These are phyloP conservation scores for Eupithecia vulgata DNA, from an alignment of 2,888 invertebrate genomes.

Conservation along the genomic window DNA sequence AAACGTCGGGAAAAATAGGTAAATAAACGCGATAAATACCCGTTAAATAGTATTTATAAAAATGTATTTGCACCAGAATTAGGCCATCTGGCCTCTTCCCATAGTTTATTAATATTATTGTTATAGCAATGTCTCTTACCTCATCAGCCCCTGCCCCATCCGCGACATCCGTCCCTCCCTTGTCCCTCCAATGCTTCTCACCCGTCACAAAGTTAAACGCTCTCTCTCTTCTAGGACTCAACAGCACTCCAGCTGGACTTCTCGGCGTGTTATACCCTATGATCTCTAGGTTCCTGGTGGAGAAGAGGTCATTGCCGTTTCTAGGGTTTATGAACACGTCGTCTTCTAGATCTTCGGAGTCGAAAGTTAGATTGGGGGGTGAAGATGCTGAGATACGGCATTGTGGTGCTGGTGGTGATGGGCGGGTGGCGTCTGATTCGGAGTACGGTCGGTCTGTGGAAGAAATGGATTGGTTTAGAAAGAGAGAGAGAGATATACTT, in stretches of 20 bases:
- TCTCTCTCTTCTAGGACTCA: slow-evolving; percentile 74
- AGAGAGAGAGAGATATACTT: no score
- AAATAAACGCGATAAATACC: no score
- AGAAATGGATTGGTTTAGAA: not conserved
- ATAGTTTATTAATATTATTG: no score
- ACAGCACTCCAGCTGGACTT: slow-evolving; percentile 73
- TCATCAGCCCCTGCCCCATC: slow-evolving; percentile 72
- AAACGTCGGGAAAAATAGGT: no score
- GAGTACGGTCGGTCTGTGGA: slow-evolving; percentile 74
- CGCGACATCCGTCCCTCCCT: slow-evolving; percentile 76
- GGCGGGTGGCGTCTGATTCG: slow-evolving; percentile 70
- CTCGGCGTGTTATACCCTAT: slow-evolving; percentile 68
- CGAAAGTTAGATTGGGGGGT: slow-evolving; percentile 70
- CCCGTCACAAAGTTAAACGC: slow-evolving; percentile 74
- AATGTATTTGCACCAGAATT: no score
- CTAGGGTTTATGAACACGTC: slow-evolving; percentile 76
- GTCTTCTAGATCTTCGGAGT: slow-evolving; percentile 72
- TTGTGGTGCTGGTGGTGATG: slow-evolving; percentile 56
- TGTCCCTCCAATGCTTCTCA: slow-evolving; percentile 79
- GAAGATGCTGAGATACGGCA: slow-evolving; percentile 73
- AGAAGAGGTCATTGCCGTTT: slow-evolving; percentile 71
- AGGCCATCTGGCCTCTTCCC: no score
- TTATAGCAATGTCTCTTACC: no score
- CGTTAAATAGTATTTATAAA: no score
- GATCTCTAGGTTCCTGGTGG: slow-evolving; percentile 73